phyloP scores from a whole-genome alignment of 2,888 invertebrate species.

The Notocelia uddmanniana region DNA sequence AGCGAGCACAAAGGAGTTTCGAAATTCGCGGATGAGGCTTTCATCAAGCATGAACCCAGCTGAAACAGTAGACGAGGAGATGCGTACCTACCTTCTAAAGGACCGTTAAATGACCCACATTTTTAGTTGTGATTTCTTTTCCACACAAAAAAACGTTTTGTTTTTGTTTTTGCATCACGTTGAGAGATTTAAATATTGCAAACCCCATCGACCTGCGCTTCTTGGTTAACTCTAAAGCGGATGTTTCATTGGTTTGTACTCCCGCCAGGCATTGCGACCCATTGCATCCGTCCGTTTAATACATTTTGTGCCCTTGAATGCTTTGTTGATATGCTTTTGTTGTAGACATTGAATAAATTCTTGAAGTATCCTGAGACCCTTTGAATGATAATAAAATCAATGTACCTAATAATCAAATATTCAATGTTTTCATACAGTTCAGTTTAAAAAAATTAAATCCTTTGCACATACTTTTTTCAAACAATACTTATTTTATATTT shows the following conservation, averaged over 20 bases:
- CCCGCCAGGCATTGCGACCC: constrained; percentile 74
- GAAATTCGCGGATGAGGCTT: constrained; percentile 58
- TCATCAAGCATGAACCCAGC: constrained; percentile 77
- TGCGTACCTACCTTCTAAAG: constrained; percentile 35
- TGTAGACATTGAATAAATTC: constrained; percentile 64
- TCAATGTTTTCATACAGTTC: neutral
- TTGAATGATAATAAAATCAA: constrained; percentile 9
- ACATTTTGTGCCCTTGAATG: constrained; percentile 65
- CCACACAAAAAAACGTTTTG: constrained; percentile 35
- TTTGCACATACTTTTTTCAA: neutral
- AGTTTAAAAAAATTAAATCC: neutral
- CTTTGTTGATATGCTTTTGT: constrained; percentile 74
- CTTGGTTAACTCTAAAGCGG: constrained; percentile 86
- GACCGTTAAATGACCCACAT: constrained; percentile 33
- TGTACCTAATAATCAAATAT: constrained; percentile 18
- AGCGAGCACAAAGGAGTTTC: constrained; percentile 70
- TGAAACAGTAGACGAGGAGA: constrained; percentile 62
- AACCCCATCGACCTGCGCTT: constrained; percentile 78
- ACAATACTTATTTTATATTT: constrained; percentile 6
- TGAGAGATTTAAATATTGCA: constrained; percentile 57
- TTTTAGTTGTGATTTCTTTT: constrained; percentile 41
- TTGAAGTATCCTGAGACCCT: constrained; percentile 16
- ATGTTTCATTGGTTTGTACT: constrained; percentile 79
- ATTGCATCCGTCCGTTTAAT: constrained; percentile 72
- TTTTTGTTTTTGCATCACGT: constrained; percentile 71